phyloP scores from a whole-genome alignment of 2,888 invertebrate species.

The Ypsolopha scabrella region DNA sequence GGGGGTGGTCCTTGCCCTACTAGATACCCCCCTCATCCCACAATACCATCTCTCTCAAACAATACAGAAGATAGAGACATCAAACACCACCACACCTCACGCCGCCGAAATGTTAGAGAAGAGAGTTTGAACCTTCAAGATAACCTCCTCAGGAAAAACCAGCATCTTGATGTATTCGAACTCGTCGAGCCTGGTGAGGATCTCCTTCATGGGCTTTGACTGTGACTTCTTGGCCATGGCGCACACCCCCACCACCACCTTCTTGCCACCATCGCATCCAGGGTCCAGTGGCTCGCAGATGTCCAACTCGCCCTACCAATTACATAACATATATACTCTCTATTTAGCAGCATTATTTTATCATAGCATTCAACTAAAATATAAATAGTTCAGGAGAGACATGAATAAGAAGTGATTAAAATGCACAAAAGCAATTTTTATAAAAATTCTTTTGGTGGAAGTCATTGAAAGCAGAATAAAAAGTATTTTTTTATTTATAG shows the following conservation, averaged over 20 bases:
- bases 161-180: conserved; percentile 96
- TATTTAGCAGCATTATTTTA: no score
- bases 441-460: no score
- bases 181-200: conserved; percentile 93
- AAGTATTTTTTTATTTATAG: no score
- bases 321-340: no score
- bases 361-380: no score
- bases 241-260: conserved; percentile 97
- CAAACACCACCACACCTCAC: neutral
- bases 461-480: no score
- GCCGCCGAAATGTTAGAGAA: neutral
- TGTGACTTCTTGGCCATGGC: conserved; percentile 99
- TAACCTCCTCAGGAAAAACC: conserved; percentile 96
- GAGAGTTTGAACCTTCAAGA: conserved; percentile 81
- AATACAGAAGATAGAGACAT: neutral
- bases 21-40: no score
- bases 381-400: no score
- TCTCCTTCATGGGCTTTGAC: conserved; percentile 99
- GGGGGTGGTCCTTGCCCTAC: no score
- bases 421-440: no score
- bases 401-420: no score
- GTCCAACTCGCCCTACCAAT: conserved; percentile 80
- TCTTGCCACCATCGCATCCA: conserved; percentile 79
- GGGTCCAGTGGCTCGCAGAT: conserved; percentile 76
- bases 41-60: neutral